Evolutionary conservation across 1,140 invertebrate species (phyloP), one percentile per base, ranked within the genome.

Genomic region (Drosophila obscura): DNA sequence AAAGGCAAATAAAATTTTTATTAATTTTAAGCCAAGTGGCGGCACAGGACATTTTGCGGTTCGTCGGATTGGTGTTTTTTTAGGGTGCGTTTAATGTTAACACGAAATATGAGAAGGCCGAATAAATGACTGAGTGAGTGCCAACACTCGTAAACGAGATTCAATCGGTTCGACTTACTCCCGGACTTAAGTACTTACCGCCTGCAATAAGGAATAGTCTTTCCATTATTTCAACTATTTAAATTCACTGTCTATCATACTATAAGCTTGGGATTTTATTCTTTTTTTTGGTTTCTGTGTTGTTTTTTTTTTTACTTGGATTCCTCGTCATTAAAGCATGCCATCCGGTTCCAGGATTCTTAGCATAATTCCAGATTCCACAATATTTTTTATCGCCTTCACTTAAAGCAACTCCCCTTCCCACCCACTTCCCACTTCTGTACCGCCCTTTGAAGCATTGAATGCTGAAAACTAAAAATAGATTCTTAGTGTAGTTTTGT

Each of bases 1-100:
- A 84, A 85, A 77, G 67, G 81, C 67, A 85, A 80, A 85, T 80
- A 84, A 80, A 85, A 80, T 84, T 85, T 85, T 84, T 85, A 84
- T 80, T 48, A 80, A 83, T 80, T 77, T 74, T 26, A 61, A 73
- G 11, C 41, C 24, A 56, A 41, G 55, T 56, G 39, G 45, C 19
- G 41, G 5, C 13, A 51, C 48, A 26, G 41, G 19, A 39, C 41
- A 35, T 60, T 55, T 43, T 58, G 49, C 48, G 55, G 46, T 59
- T 46, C 22, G 26, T 44, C 39, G 28, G 48, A 16, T 13, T 39
- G 19, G 35, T 35, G 15, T 19, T 16, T 1, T 24, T 66, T 82
- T 74, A 73, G 67, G 59, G 77, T 51, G 81, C 81, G 81, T 84
- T 80, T 73, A 84, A 73, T 80, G 72, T 77, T 85, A 77, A 77